Evolutionary conservation across 2,888 invertebrate genomes (phyloP).

Genomic region (Microctonus hyperodae): DNA sequence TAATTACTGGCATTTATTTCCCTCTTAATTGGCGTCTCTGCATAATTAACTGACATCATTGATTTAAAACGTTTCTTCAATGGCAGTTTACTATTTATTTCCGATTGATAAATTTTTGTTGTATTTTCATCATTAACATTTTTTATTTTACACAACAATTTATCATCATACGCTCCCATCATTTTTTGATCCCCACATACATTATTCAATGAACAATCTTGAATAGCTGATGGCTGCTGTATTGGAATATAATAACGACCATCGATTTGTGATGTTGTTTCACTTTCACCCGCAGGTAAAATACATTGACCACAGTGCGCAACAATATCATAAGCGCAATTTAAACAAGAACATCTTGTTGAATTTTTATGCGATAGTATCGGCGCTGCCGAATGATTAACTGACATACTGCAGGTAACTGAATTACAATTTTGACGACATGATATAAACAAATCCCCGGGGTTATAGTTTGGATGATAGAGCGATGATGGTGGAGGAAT

Average conservation of each 20-base stretch:
- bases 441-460: conserved; percentile 50
- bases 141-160: conserved; percentile 48
- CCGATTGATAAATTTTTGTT: conserved; percentile 43
- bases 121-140: conserved; percentile 41
- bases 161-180: conserved; percentile 41
- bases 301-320: conserved; percentile 53
- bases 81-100: conserved; percentile 52
- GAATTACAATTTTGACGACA: conserved; percentile 52
- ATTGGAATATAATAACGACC: conserved; percentile 51
- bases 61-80: conserved; percentile 57
- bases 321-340: conserved; percentile 50
- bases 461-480: conserved; percentile 46
- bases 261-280: conserved; percentile 45
- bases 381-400: conserved; percentile 39
- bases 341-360: conserved; percentile 48
- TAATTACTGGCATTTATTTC: conserved; percentile 35
- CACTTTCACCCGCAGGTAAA: conserved; percentile 47
- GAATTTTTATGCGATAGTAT: conserved; percentile 42
- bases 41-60: conserved; percentile 46
- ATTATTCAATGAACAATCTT: conserved; percentile 38
- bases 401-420: conserved; percentile 48
- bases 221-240: conserved; percentile 45
- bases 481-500: conserved; percentile 43
- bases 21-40: conserved; percentile 32
- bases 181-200: conserved; percentile 40